A percentile compares a stretch with the other conserved stretches of the same genome.
phyloP scores from a whole-genome alignment of 2,797 vertebrate species.

The Pteropus rufus region DNA sequence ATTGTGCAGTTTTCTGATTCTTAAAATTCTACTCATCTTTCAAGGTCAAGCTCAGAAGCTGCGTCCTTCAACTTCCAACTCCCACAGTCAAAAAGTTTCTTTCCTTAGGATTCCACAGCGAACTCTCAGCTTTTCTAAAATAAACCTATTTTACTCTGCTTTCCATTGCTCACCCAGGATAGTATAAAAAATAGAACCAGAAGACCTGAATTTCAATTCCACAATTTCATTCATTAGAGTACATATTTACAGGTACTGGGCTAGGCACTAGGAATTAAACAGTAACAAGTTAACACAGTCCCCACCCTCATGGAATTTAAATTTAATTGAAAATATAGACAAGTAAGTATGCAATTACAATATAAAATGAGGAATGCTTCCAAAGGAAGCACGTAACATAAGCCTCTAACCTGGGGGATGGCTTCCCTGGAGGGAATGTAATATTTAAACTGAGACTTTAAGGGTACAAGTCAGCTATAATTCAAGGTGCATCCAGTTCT shows the following conservation, averaged over 20 bases:
- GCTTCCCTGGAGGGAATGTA: not conserved
- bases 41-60: not conserved
- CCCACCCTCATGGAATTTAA: not conserved
- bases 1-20: not conserved
- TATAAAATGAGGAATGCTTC: not conserved
- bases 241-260: not conserved
- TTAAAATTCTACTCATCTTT: not conserved
- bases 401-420: not conserved
- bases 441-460: not conserved
- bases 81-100: not conserved
- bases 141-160: not conserved
- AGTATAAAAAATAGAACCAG: not conserved
- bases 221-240: constrained; percentile 12
- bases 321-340: not conserved
- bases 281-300: not conserved
- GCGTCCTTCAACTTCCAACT: not conserved
- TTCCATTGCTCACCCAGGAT: not conserved
- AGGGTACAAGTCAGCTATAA: not conserved
- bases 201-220: not conserved
- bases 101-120: not conserved
- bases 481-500: not conserved
- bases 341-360: not conserved
- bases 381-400: not conserved
- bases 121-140: not conserved
- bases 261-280: not conserved